Conservation (phyloP, 1,140 invertebrate species). For the Cotesia glomerata region DNA sequence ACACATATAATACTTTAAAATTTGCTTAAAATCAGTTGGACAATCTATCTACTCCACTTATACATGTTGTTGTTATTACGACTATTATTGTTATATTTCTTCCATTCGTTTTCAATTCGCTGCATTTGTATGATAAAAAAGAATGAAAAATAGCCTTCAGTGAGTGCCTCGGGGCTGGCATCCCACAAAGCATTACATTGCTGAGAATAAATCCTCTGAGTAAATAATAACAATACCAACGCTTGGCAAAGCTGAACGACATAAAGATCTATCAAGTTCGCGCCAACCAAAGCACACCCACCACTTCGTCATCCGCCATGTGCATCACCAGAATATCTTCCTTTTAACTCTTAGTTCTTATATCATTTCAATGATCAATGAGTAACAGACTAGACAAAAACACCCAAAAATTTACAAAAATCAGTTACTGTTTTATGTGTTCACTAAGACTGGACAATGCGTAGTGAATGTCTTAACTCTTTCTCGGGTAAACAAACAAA, state of each 20-base stretch:
- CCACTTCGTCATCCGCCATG: background rate
- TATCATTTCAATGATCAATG: background rate
- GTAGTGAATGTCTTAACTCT: background rate
- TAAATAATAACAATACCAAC: slow-evolving; percentile 21
- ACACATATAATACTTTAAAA: slow-evolving; percentile 32
- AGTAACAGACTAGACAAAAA: background rate
- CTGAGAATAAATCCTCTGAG: background rate
- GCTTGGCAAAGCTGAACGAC: slow-evolving; percentile 30
- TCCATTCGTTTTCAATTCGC: slow-evolving; percentile 6
- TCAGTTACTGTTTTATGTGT: too few species aligned
- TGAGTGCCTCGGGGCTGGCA: background rate
- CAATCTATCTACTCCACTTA: slow-evolving; percentile 1
- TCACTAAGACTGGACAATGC: too few species aligned
- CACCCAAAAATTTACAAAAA: too few species aligned
- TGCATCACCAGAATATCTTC: background rate
- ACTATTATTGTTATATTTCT: slow-evolving; percentile 2
- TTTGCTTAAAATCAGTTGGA: slow-evolving; percentile 38
- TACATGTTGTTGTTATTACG: background rate
- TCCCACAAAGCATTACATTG: background rate
- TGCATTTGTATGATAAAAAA: slow-evolving; percentile 1
- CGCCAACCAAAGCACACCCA: slow-evolving; percentile 14
- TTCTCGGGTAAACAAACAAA: slow-evolving; percentile 41
- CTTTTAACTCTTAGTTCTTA: background rate
- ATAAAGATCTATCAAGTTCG: slow-evolving; percentile 37
- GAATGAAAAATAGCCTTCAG: background rate